Evolutionary conservation across 2,888 invertebrate genomes (phyloP), one percentile per base, ranked within the genome.

Genomic region (Neoscelio sp.): DNA sequence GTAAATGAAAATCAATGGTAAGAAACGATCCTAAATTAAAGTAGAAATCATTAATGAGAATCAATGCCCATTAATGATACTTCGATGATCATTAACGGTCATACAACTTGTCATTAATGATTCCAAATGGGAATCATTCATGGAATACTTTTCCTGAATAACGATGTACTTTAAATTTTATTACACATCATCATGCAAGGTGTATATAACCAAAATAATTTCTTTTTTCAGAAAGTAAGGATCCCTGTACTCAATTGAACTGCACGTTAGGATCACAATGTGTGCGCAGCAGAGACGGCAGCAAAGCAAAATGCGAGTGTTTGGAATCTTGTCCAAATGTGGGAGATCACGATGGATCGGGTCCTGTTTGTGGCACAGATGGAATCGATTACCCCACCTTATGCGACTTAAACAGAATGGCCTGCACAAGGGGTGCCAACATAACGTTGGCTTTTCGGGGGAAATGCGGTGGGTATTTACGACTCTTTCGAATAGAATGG

Each of bases 391-490:
- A 98, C 90, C 93, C 93, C 70, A 96, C 95, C 87, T 95, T 95
- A 84, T 98, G 98, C 92, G 95, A 96, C 89, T 92, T 98, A 91
- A 94, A 95, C 85, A 92, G 94, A 81, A 93, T 94, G 50, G 95
- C 97, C 7, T 98, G 98, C 91, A 93, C 93, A 70, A 92, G 93
- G 65, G 93, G 93, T 81, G 92, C 93, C 79, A 95, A 95, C 89
- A 94, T 97, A 85, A 94, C 94, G 50, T 94, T 97, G 85, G 95
- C 95, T 85, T 96, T 96, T 87, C 93, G 93, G 82, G 97, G 97
- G 74, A 95, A 96, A 91, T 98, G 98, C 91, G 97, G 97, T 97
- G 90, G 94, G 95, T 91, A 67, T 64, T 79, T 58, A 54, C 28
- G 12, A 30, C 8, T 44, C 48, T 38, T 60, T 23, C 35, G 52